Percentiles rank a stretch among this genome's conserved stretches.
Conservation (phyloP, 2,888 invertebrate genomes). For the Neoscelio sp. region DNA sequence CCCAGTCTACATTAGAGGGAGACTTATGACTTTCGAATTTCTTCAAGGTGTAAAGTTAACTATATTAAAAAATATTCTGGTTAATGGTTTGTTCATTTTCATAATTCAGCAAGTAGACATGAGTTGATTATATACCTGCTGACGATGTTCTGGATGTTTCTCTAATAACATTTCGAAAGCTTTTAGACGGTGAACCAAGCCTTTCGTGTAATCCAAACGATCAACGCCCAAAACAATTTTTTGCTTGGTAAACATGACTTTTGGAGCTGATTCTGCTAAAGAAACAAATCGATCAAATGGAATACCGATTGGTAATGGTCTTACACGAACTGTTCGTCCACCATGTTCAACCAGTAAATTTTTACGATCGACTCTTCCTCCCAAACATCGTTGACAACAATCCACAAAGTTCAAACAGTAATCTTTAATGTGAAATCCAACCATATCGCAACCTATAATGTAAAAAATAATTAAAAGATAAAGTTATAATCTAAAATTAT, state of each 20-base stretch:
- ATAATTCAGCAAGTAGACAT: no score
- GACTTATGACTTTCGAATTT: no score
- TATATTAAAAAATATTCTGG: no score
- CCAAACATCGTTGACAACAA: conserved; percentile 93
- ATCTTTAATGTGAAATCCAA: conserved; percentile 95
- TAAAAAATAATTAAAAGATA: conserved; percentile 4
- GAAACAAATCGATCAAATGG: conserved; percentile 94
- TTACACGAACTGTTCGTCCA: conserved; percentile 92
- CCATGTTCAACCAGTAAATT: conserved; percentile 94
- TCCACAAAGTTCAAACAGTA: conserved; percentile 96
- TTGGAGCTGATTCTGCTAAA: conserved; percentile 88
- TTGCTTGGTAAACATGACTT: conserved; percentile 88
- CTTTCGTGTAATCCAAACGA: conserved; percentile 95
- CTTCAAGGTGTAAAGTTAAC: no score
- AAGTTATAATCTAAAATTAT: no score
- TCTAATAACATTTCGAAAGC: conserved; percentile 93
- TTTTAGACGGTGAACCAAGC: conserved; percentile 91
- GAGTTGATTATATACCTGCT: conserved; percentile 87
- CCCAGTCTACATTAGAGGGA: no score
- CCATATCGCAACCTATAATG: conserved; percentile 92
- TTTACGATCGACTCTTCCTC: conserved; percentile 94
- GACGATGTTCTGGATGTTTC: conserved; percentile 93
- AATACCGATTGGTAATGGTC: conserved; percentile 95
- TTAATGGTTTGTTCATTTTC: no score
- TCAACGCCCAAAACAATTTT: conserved; percentile 95